These are phyloP conservation scores for Sorex maritimensis DNA, from an alignment of 2,797 vertebrate genomes.

Conservation along the genomic window DNA sequence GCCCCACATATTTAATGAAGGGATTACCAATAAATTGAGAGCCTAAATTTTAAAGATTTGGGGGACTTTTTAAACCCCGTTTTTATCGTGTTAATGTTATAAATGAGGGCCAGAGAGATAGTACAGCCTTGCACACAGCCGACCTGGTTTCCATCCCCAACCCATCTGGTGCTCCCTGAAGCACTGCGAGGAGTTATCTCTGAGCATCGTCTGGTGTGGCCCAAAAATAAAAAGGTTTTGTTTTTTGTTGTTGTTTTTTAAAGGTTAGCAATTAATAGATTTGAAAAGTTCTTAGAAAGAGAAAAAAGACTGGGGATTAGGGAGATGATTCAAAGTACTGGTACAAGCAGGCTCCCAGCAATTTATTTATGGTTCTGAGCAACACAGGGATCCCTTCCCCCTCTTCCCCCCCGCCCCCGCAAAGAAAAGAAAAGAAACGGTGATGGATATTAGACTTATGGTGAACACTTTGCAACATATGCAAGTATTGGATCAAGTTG, in stretches of 20 bases:
- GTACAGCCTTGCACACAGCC: too few relatives aligned
- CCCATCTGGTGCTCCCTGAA: too few relatives aligned
- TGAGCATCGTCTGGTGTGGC: too few relatives aligned
- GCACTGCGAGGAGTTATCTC: too few relatives aligned
- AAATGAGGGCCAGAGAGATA: too few relatives aligned
- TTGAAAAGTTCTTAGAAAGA: background rate
- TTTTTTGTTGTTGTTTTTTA: background rate
- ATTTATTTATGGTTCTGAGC: background rate
- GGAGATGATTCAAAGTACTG: too few relatives aligned
- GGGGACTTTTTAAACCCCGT: conserved; percentile 16
- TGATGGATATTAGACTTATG: too few relatives aligned
- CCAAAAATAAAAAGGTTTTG: background rate
- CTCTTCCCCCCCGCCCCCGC: background rate
- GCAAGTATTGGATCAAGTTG: too few relatives aligned
- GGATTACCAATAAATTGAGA: conserved; percentile 4
- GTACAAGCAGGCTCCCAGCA: too few relatives aligned
- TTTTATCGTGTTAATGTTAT: background rate
- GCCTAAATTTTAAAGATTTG: conserved; percentile 53
- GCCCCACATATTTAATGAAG: background rate
- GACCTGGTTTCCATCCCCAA: too few relatives aligned
- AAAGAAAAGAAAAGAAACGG: background rate
- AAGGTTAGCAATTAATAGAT: background rate
- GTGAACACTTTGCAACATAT: too few relatives aligned
- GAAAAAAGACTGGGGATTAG: background rate
- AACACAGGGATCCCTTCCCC: background rate